Evolutionary conservation across 2,888 invertebrate genomes (phyloP), one percentile per base, ranked within the genome.

Genomic region (Trissolcus japonicus): DNA sequence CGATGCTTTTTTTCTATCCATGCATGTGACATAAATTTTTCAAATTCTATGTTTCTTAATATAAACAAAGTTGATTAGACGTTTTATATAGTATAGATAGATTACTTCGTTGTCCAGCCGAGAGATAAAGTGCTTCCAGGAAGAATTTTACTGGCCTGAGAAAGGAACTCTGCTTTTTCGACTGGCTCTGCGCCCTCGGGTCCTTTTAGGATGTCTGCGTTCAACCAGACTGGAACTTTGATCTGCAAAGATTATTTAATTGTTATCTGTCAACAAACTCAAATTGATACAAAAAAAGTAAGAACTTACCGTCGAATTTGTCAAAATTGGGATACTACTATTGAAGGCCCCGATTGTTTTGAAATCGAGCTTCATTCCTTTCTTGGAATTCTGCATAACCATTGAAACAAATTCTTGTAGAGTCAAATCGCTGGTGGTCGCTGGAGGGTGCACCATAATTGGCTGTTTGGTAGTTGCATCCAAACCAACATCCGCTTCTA

Each of bases 331-430:
- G 40, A 92, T 89, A 3, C 94, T 92, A 46, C 89, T 90, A 67
- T 92, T 90, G 83, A 94, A 94, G 0, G 94, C 95, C 54, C 94
- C 94, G 51, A 94, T 93, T 1, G 92, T 92, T 88, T 97, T 97
- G 86, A 97, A 97, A 89, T 97, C 97, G 53, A 98, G 90, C 87
- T 98, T 98, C 0, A 96, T 92, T 0, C 96, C 97, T 86, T 95
- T 96, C 81, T 82, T 85, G 0, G n/a, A 29, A 29, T 41, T 53
- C 1, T 59, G 19, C 11, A 53, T n/a, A 43, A 94, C 93, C 0
- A 90, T 89, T 2, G 89, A 86, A 7, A 97, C 89, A 90, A 97
- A 97, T 14, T 92, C 91, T 0, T 93, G 90, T 17, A 97, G 90
- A 1, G 94, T 92, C 43, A 97, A 90, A 88, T 97, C 95, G 0